Percentiles rank a stretch among this genome's conserved stretches.
phyloP scores from a whole-genome alignment of 2,113 vertebrate genomes.

The Candoia aspera region DNA sequence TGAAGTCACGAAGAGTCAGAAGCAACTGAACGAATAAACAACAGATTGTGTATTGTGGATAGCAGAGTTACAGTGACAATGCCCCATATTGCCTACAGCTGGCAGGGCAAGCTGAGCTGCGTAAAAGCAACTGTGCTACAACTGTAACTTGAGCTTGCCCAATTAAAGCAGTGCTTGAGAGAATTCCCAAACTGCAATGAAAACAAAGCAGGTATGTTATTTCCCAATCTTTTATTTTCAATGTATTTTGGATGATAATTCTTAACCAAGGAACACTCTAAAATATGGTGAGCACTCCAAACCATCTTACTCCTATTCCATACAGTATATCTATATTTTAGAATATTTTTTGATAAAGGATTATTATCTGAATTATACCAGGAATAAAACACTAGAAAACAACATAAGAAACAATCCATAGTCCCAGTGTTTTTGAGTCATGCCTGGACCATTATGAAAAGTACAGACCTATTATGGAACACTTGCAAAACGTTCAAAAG shows the following conservation, averaged over 20 bases:
- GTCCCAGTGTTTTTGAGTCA: background rate
- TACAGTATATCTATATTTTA: background rate
- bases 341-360: background rate
- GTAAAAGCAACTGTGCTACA: background rate
- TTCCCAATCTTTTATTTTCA: background rate
- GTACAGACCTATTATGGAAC: background rate
- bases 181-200: background rate
- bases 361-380: background rate
- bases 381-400: background rate
- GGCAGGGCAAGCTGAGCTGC: background rate
- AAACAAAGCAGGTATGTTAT: background rate
- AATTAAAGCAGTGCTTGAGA: background rate
- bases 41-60: too few relatives aligned
- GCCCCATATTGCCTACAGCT: background rate
- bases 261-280: background rate
- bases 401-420: background rate
- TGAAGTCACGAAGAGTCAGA: too few relatives aligned
- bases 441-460: background rate
- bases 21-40: too few relatives aligned
- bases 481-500: background rate
- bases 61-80: background rate
- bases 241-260: background rate
- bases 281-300: background rate
- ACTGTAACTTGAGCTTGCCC: background rate
- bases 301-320: background rate